Percentiles rank a stretch among this genome's conserved stretches.
These are phyloP conservation scores for Rhyzopertha dominica DNA, from an alignment of 1,140 invertebrate genomes.

Conservation along the genomic window DNA sequence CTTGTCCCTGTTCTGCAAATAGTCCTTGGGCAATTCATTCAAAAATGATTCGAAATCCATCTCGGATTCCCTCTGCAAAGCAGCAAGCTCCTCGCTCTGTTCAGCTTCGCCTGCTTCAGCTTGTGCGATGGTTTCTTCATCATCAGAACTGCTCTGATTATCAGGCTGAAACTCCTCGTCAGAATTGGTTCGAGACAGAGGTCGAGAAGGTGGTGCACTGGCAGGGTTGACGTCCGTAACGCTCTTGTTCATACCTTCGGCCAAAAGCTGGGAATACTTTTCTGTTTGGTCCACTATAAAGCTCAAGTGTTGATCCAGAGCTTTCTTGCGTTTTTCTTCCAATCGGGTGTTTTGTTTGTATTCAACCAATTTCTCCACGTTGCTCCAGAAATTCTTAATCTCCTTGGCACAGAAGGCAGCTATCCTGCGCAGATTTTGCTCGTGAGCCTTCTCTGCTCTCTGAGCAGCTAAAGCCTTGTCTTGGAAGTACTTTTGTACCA, in stretches of 20 bases:
- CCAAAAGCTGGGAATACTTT: conserved; percentile 89
- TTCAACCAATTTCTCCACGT: conserved; percentile 96
- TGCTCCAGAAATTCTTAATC: conserved; percentile 91
- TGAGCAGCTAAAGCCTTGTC: conserved; percentile 86
- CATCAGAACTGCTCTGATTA: conserved; percentile 74
- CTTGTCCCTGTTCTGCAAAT: conserved; percentile 65
- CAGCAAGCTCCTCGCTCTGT: conserved; percentile 77
- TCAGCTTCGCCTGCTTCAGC: conserved; percentile 68
- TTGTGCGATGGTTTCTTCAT: conserved; percentile 94
- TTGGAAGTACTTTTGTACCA: conserved; percentile 94
- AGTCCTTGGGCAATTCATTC: conserved; percentile 67
- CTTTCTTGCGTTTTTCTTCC: conserved; percentile 92
- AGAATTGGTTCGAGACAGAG: conserved; percentile 47
- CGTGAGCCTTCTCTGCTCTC: conserved; percentile 88
- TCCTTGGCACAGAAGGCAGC: conserved; percentile 89
- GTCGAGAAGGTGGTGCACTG: conserved; percentile 42
- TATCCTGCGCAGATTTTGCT: conserved; percentile 77
- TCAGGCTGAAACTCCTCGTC: conserved; percentile 77
- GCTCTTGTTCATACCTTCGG: conserved; percentile 73
- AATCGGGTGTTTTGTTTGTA: conserved; percentile 88
- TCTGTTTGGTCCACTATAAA: conserved; percentile 99
- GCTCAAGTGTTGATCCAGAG: conserved; percentile 93
- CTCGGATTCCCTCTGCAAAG: conserved; percentile 83
- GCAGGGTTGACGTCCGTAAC: conserved; percentile 13
- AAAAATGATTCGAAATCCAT: conserved; percentile 87